Percentiles rank a stretch among this genome's conserved stretches.
Conservation (phyloP, 1,140 invertebrate species). For the Sminthurides bifidus region DNA sequence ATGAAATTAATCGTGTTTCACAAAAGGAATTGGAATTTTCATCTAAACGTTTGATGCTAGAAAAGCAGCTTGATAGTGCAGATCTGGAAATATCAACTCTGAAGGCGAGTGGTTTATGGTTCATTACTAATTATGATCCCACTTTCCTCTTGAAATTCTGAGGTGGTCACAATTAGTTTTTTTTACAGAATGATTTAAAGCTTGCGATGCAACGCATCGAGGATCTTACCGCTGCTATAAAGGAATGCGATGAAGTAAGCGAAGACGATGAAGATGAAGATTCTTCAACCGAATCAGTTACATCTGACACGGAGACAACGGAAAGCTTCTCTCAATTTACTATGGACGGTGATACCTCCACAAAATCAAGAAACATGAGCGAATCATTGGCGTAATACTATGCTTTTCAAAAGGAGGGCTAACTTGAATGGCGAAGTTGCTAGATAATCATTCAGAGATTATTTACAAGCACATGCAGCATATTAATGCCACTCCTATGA, state of each 20-base stretch:
- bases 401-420: neutral
- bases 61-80: constrained; percentile 53
- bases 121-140: neutral
- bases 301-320: constrained; percentile 13
- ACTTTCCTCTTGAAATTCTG: neutral
- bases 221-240: constrained; percentile 71
- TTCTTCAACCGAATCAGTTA: constrained; percentile 33
- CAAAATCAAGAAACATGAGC: neutral
- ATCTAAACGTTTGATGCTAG: constrained; percentile 54
- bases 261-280: constrained; percentile 41
- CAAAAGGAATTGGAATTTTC: constrained; percentile 58
- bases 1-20: constrained; percentile 52
- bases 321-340: constrained; percentile 6
- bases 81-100: constrained; percentile 51
- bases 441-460: neutral
- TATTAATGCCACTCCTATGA: too few species aligned
- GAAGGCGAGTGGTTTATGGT: constrained; percentile 34
- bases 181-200: constrained; percentile 47
- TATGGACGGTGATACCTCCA: neutral
- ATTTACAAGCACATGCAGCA: neutral
- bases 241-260: constrained; percentile 50
- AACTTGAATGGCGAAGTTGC: too few species aligned
- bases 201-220: constrained; percentile 70
- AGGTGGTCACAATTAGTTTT: constrained; percentile 1
- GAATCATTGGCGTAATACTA: neutral